These are phyloP conservation scores for Theristus sp. DNA, from an alignment of 2,888 invertebrate species.

Conservation along the genomic window DNA sequence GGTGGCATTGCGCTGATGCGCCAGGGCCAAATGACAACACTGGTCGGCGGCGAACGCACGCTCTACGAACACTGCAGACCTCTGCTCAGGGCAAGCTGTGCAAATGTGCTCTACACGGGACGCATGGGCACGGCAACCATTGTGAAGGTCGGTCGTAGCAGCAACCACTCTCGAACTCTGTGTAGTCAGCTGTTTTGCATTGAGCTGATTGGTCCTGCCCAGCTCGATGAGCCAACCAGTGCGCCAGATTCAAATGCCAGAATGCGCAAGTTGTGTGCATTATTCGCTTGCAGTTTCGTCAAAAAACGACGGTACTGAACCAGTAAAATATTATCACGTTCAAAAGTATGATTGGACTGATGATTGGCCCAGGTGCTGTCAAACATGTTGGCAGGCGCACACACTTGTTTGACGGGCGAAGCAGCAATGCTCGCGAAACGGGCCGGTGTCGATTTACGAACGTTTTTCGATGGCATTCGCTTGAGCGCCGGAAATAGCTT, in stretches of 20 bases:
- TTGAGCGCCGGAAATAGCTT: slow-evolving; percentile 2
- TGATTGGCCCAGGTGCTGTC: neutral
- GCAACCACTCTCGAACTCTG: too few relatives aligned
- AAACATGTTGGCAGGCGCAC: slow-evolving; percentile 4
- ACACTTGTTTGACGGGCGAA: neutral
- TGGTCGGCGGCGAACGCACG: neutral
- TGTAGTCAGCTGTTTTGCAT: too few relatives aligned
- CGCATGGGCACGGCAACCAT: slow-evolving; percentile 1
- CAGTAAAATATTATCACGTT: too few relatives aligned
- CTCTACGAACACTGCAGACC: neutral
- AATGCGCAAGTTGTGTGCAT: too few relatives aligned
- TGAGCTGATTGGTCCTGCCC: too few relatives aligned
- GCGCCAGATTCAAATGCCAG: too few relatives aligned
- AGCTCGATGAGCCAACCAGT: too few relatives aligned
- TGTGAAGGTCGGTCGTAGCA: neutral
- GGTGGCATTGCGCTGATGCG: neutral
- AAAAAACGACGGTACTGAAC: too few relatives aligned
- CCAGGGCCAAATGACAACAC: slow-evolving; percentile 1
- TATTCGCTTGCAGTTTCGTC: too few relatives aligned
- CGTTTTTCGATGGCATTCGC: slow-evolving; percentile 3
- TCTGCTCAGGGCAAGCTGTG: neutral
- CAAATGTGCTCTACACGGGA: neutral
- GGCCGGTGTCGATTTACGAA: neutral
- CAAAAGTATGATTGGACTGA: neutral
- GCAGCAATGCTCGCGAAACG: slow-evolving; percentile 1